Percentiles rank a stretch among this genome's conserved stretches.
phyloP scores from a whole-genome alignment of 2,797 vertebrate genomes.

The Myotis vivesi region DNA sequence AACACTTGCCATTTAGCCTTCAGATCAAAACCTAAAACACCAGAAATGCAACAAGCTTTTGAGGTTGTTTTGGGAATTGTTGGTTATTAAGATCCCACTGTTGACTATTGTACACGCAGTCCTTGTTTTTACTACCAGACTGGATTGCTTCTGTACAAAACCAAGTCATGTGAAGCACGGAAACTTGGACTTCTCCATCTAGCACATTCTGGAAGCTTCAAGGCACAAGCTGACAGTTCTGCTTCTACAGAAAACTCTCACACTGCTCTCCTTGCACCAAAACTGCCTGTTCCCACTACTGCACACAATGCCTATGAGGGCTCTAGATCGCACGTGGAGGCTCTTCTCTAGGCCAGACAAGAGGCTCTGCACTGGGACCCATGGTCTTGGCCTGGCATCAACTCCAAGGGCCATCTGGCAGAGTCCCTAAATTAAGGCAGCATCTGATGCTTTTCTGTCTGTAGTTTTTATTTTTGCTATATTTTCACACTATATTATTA shows the following conservation, averaged over 20 bases:
- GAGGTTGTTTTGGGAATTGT: neutral
- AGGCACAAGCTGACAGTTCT: slow-evolving; percentile 56
- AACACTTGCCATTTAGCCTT: slow-evolving; percentile 76
- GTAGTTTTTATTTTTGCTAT: slow-evolving; percentile 68
- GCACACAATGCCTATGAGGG: neutral
- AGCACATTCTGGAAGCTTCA: slow-evolving; percentile 55
- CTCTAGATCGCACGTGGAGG: neutral
- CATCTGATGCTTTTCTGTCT: slow-evolving; percentile 70
- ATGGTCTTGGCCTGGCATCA: slow-evolving; percentile 15
- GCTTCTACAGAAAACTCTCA: slow-evolving; percentile 40
- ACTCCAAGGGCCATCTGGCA: neutral
- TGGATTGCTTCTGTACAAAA: slow-evolving; percentile 68
- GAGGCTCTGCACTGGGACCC: slow-evolving; percentile 8
- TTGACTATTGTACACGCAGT: slow-evolving; percentile 1
- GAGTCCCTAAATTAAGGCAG: slow-evolving; percentile 66
- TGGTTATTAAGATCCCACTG: slow-evolving; percentile 60
- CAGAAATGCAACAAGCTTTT: slow-evolving; percentile 67
- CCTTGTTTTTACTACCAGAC: slow-evolving; percentile 54
- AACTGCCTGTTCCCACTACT: neutral
- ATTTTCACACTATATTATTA: slow-evolving; percentile 58
- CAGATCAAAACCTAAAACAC: slow-evolving; percentile 60
- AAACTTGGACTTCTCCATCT: slow-evolving; percentile 62
- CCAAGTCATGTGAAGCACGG: slow-evolving; percentile 58
- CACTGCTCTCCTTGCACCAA: slow-evolving; percentile 57
- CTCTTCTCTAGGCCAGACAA: slow-evolving; percentile 50